phyloP scores from a whole-genome alignment of 1,140 invertebrate species.

The Cataglyphis hispanica region DNA sequence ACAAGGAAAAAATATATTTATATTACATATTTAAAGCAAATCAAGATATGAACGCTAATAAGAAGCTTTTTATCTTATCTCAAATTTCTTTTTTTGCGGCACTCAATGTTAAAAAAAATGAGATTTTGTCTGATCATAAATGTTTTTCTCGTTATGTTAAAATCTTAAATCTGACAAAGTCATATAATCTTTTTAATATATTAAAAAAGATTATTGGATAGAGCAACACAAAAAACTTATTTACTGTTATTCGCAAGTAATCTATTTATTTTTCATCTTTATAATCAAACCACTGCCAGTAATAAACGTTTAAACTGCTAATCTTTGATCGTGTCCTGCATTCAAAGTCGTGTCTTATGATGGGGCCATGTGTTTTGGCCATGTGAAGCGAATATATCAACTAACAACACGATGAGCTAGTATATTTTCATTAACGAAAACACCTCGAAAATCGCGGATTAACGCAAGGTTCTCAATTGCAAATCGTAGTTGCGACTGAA shows the following conservation, averaged over 20 bases:
- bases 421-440: slow-evolving; percentile 29
- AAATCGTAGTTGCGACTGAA: neutral
- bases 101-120: neutral
- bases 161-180: no score
- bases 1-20: no score
- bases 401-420: neutral
- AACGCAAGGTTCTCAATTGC: neutral
- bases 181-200: no score
- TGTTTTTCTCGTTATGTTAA: slow-evolving; percentile 8
- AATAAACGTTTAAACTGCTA: slow-evolving; percentile 6
- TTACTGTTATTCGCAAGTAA: neutral
- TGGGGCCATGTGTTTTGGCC: slow-evolving; percentile 48
- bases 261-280: slow-evolving; percentile 27
- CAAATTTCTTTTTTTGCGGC: neutral
- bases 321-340: slow-evolving; percentile 41
- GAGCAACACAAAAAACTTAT: neutral
- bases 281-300: neutral
- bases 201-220: neutral
- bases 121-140: neutral
- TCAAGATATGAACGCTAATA: neutral
- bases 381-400: slow-evolving; percentile 7
- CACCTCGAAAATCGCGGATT: neutral
- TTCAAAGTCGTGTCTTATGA: slow-evolving; percentile 21
- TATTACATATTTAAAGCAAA: neutral
- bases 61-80: neutral